phyloP scores from a whole-genome alignment of 2,888 invertebrate species.

The Chorisops tibialis region DNA sequence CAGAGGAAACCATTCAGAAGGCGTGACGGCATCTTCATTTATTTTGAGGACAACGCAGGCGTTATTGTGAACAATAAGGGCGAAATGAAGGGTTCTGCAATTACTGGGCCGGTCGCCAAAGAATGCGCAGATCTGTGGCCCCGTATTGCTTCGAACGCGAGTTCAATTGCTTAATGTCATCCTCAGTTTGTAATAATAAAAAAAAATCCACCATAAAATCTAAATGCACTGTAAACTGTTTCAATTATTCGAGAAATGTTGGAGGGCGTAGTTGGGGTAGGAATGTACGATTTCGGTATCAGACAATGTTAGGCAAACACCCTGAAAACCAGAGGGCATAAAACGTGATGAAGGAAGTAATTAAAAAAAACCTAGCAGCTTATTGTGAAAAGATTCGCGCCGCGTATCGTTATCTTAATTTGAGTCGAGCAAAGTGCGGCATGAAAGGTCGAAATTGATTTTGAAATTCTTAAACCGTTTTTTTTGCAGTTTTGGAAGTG shows the following conservation, averaged over 20 bases:
- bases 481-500: constrained; percentile 61
- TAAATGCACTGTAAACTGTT: neutral
- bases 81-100: constrained; percentile 99
- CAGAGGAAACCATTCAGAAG: constrained; percentile 98
- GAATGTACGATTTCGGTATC: no score
- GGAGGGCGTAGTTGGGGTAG: no score
- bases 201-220: neutral
- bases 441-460: no score
- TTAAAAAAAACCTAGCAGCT: no score
- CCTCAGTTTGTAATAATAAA: neutral
- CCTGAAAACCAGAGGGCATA: no score
- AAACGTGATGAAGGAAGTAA: no score
- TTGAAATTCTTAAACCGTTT: no score
- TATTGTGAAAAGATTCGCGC: no score
- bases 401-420: no score
- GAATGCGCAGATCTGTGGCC: constrained; percentile 99
- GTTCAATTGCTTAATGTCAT: constrained; percentile 84
- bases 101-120: constrained; percentile 99
- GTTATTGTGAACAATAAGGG: constrained; percentile 99
- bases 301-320: no score
- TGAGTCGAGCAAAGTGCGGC: no score
- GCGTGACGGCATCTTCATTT: constrained; percentile 98
- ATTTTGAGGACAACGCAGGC: constrained; percentile 99
- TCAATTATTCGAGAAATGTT: neutral
- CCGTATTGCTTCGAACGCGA: constrained; percentile 98